Evolutionary conservation across 92 coral and sea anemone species (phyloP).

Genomic region (Parazoanthus atlanticus): DNA sequence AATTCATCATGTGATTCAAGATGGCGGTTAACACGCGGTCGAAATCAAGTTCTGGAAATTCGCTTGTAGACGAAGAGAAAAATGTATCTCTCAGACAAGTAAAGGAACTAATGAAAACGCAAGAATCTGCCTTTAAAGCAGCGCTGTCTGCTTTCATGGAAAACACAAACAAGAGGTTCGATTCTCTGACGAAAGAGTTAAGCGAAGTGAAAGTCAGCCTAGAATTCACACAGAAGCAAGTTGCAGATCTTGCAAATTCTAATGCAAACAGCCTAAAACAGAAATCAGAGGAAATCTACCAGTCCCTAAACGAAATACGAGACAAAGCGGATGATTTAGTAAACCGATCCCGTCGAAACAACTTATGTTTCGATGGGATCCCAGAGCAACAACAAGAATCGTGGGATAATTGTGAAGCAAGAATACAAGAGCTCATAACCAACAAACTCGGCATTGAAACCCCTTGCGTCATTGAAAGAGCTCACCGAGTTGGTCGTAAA

Average conservation of each 20-base stretch:
- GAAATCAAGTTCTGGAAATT: too few relatives aligned
- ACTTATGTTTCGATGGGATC: constrained; percentile 35
- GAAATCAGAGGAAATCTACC: background rate
- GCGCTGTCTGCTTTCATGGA: background rate
- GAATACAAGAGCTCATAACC: background rate
- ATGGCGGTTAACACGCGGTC: too few relatives aligned
- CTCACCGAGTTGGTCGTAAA: constrained; percentile 52
- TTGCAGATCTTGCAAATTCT: background rate
- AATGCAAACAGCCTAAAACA: background rate
- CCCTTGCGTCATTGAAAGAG: constrained; percentile 36
- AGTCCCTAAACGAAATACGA: background rate
- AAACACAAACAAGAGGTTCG: background rate
- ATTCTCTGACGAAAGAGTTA: background rate
- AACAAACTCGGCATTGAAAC: background rate
- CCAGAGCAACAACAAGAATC: constrained; percentile 12
- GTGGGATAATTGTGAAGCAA: background rate
- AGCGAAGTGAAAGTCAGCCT: background rate
- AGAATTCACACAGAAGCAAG: background rate
- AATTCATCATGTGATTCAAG: background rate
- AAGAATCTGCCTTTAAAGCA: background rate
- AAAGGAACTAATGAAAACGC: background rate
- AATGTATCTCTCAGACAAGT: background rate
- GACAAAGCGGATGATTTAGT: constrained; percentile 12
- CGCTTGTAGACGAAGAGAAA: too few relatives aligned
- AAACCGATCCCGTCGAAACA: constrained; percentile 19